phyloP scores from a whole-genome alignment of 53 echinoderm and acorn worm species.

The Crossaster papposus region DNA sequence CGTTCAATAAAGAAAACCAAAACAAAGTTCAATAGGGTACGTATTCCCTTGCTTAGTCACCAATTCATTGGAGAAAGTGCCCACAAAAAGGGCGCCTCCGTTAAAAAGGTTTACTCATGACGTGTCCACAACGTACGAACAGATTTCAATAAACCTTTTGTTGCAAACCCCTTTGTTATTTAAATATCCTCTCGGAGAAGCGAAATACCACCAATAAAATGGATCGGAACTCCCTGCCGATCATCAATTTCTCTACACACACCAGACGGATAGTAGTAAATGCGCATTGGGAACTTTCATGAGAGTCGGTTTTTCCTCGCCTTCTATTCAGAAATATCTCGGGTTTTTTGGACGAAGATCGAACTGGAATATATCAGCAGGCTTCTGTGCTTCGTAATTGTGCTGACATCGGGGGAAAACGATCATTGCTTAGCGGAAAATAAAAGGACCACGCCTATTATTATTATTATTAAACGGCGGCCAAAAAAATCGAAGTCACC shows the following conservation, averaged over 20 bases:
- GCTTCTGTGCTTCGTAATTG: not conserved
- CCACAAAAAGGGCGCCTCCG: not conserved
- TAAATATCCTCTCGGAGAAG: not conserved
- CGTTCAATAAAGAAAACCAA: not conserved
- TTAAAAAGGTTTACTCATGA: conserved; percentile 20
- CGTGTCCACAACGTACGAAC: conserved; percentile 23
- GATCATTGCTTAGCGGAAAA: not conserved
- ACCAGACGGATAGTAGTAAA: not conserved
- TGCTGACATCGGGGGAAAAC: not conserved
- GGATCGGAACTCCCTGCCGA: not conserved
- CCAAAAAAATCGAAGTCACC: conserved; percentile 52
- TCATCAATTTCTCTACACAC: not conserved
- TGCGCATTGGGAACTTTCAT: not conserved
- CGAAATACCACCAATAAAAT: not conserved
- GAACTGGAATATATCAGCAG: not conserved
- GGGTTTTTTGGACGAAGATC: not conserved
- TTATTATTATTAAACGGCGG: no score
- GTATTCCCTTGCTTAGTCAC: conserved; percentile 15
- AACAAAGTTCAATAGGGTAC: not conserved
- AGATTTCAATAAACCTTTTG: not conserved
- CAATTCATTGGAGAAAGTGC: not conserved
- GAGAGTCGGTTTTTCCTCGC: not conserved
- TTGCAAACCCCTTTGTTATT: conserved; percentile 46
- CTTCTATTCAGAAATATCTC: not conserved
- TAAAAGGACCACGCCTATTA: conserved; percentile 40